Conservation (phyloP, 2,113 vertebrate species). For the Seriola rivoliana region DNA sequence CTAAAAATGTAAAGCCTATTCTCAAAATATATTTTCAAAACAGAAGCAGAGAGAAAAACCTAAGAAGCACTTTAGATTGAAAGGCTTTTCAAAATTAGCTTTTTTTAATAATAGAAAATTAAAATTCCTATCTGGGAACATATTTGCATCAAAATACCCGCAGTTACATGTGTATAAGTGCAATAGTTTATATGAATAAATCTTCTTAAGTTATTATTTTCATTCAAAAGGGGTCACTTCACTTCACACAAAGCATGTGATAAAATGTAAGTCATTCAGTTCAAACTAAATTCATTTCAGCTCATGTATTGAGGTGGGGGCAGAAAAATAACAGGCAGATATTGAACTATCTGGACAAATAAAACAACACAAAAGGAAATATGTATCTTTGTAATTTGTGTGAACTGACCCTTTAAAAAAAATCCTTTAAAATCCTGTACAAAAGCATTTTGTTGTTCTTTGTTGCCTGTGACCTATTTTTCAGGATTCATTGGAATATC, state of each 20-base stretch:
- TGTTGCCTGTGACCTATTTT: background rate
- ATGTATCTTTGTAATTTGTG: background rate
- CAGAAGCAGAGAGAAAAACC: background rate
- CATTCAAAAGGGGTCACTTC: background rate
- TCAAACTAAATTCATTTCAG: too few species aligned
- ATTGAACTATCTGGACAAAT: background rate
- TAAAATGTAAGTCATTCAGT: too few species aligned
- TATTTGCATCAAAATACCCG: background rate
- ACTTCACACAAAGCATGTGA: background rate
- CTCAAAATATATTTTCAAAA: background rate
- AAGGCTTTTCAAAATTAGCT: background rate
- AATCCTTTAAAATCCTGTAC: background rate
- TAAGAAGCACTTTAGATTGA: background rate
- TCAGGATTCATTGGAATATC: background rate
- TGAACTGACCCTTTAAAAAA: slow-evolving; percentile 13
- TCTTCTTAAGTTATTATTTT: background rate
- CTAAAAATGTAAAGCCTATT: slow-evolving; percentile 26
- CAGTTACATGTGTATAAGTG: too few species aligned
- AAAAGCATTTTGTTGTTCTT: background rate
- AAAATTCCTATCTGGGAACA: background rate
- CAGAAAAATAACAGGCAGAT: too few species aligned
- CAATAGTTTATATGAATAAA: too few species aligned
- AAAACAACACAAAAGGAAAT: background rate
- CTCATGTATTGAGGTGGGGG: too few species aligned
- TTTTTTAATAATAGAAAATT: background rate